Base-by-base conservation (phyloP, 2,113 vertebrate genomes). In the Scopus umbretta region DNA sequence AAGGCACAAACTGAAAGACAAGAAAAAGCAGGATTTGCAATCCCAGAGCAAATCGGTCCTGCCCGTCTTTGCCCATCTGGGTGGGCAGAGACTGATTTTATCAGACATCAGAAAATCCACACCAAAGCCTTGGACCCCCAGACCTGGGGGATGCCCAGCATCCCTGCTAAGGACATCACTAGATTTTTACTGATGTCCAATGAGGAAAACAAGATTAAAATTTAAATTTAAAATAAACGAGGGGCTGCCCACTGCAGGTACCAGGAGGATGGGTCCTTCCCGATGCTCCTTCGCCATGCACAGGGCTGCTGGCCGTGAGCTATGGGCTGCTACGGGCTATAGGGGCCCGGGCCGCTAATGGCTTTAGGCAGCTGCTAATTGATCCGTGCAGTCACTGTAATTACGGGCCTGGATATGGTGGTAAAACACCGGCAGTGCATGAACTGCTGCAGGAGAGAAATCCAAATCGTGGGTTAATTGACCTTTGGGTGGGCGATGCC, bases 321-420 rank as follows among this genome's bases (percentile, higher is more conserved):
- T 23, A 2, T 1, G 53, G 72, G 94, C 62, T 50, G n/a, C 26
- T 52, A 23, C 4, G 6, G 75, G 36, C 89, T 56, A 5, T 30
- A 16, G 1, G 16, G 65, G 56, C 58, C 63, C 2, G 8, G 40
- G 88, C 85, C 62, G 85, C 55, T 96, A 87, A 93, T 40, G 88
- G 85, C 59, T 84, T 85, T 84, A 87, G 89, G 76, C 40, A 29
- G 80, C 73, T 68, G 91, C 81, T 87, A 93, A 93, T 96, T 89
- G 81, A 90, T 94, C 76, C 10, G 11, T 70, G 81, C 78, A 66
- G 73, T 56, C 81, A 52, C 63, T 73, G 73, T 90, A 80, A 96
- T 93, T 87, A 92, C 3, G 17, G 79, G 27, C n/a, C 68, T 42
- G 88, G 84, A 38, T 50, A 20, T 3, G n/a, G 78, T 62, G 86